These are phyloP conservation scores for Eptatretus burgeri DNA, from an alignment of 2,113 vertebrate species.

Conservation along the genomic window DNA sequence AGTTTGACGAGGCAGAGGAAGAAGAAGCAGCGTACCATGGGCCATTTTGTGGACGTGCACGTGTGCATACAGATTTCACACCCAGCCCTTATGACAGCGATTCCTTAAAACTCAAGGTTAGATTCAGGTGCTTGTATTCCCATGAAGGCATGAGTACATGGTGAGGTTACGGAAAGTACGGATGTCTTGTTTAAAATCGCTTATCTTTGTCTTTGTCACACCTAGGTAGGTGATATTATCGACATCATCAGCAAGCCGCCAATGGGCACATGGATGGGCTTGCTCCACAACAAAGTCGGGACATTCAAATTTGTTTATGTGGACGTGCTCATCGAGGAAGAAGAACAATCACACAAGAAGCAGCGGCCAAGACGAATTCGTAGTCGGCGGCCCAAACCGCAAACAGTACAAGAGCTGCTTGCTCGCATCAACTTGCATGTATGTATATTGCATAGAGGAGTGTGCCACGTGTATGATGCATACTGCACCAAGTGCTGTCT, in stretches of 20 bases:
- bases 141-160: no score
- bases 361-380: slow-evolving; percentile 46
- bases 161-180: background rate
- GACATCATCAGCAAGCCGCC: slow-evolving; percentile 96
- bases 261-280: slow-evolving; percentile 99
- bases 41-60: slow-evolving; percentile 73
- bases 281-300: slow-evolving; percentile 88
- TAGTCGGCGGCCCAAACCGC: slow-evolving; percentile 47
- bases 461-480: no score
- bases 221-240: slow-evolving; percentile 76
- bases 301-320: slow-evolving; percentile 99
- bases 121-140: background rate
- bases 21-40: slow-evolving; percentile 76
- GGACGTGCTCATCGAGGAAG: slow-evolving; percentile 61
- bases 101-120: slow-evolving; percentile 86
- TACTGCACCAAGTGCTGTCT: no score
- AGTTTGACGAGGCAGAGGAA: slow-evolving; percentile 84
- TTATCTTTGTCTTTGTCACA: slow-evolving; percentile 1
- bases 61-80: slow-evolving; percentile 92
- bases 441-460: slow-evolving; percentile 7
- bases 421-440: slow-evolving; percentile 87
- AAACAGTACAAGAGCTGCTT: slow-evolving; percentile 72
- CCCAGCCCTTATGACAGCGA: slow-evolving; percentile 86
- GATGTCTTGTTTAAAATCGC: background rate
- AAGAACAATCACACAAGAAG: slow-evolving; percentile 45